A percentile compares a stretch with the other conserved stretches of the same genome.
These are phyloP conservation scores for Hemithea aestivaria DNA, from an alignment of 2,888 invertebrate genomes.

Conservation along the genomic window DNA sequence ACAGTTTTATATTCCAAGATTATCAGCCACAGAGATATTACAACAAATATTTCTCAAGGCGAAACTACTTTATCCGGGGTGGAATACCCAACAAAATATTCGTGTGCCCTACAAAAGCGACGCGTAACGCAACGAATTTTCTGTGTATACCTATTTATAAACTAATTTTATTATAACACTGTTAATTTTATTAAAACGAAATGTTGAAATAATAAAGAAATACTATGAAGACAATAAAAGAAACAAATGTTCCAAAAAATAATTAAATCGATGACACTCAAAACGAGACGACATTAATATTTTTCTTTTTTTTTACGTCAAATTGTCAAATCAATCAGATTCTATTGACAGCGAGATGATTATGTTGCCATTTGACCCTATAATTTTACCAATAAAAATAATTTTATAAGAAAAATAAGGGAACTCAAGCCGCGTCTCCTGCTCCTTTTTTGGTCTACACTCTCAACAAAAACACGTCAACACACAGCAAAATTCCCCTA, in stretches of 20 bases:
- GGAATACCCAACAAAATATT: slow-evolving; percentile 3
- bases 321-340: too few relatives aligned
- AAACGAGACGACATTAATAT: slow-evolving; percentile 39
- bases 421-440: too few relatives aligned
- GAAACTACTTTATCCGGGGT: slow-evolving; percentile 4
- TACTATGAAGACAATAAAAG: slow-evolving; percentile 31
- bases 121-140: slow-evolving; percentile 13
- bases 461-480: too few relatives aligned
- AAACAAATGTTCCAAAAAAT: slow-evolving; percentile 54
- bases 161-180: too few relatives aligned
- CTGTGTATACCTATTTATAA: neutral
- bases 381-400: too few relatives aligned
- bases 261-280: slow-evolving; percentile 58
- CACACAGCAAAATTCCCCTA: too few relatives aligned
- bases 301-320: slow-evolving; percentile 27
- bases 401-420: too few relatives aligned
- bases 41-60: slow-evolving; percentile 18
- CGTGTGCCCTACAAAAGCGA: slow-evolving; percentile 11
- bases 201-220: slow-evolving; percentile 10
- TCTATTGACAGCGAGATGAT: too few relatives aligned
- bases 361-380: too few relatives aligned
- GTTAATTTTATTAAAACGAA: slow-evolving; percentile 8
- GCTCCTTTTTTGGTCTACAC: too few relatives aligned
- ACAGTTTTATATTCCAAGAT: slow-evolving; percentile 21
- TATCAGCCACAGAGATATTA: slow-evolving; percentile 27